Evolutionary conservation across 2,113 vertebrate species (phyloP), one percentile per base, ranked within the genome.

Genomic region (Nothocercus nigrocapillus): DNA sequence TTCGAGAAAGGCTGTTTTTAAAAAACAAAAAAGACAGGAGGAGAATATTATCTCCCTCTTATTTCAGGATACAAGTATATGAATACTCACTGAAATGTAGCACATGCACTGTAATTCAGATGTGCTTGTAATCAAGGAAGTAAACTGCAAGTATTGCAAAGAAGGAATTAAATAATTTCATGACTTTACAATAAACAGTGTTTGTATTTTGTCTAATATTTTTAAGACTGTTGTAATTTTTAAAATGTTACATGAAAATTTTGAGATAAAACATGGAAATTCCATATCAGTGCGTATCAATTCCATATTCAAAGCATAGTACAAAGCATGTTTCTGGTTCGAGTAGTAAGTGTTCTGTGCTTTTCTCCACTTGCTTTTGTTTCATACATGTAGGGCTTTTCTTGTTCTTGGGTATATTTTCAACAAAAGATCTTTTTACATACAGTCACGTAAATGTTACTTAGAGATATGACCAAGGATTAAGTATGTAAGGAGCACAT

Each of bases 251-350:
- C 42, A 21, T 68, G 64, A 30, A 45, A 68, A n/a, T 13, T 68
- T 38, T 51, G n/a, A 62, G 72, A 80, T 62, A 32, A 9, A 80
- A 51, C 27, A 7, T 45, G 5, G 8, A 40, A 67, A 24, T 88
- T 59, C 42, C 36, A 53, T 47, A 19, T 51, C 7, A 56, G 5
- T 1, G 0, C 45, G 1, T 27, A 5, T 61, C 9, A 56, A 30
- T 56, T 54, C 27, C 53, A 56, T 56, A 56, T 63, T 56, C 15
- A 74, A 40, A 88, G 24, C 30, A 19, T 42, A 18, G 6, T 49
- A 22, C 42, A 21, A 66, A 56, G 5, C 32, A 17, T 61, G 4
- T 56, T 69, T 90, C 1, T 1, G 6, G 8, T 81, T 77, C 72
- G 27, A 74, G 13, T 32, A 68, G 13, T 0, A 1, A 85, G 10